These are phyloP conservation scores for Cyphomyrus discorhynchus DNA, from an alignment of 2,113 vertebrate species.

Conservation along the genomic window DNA sequence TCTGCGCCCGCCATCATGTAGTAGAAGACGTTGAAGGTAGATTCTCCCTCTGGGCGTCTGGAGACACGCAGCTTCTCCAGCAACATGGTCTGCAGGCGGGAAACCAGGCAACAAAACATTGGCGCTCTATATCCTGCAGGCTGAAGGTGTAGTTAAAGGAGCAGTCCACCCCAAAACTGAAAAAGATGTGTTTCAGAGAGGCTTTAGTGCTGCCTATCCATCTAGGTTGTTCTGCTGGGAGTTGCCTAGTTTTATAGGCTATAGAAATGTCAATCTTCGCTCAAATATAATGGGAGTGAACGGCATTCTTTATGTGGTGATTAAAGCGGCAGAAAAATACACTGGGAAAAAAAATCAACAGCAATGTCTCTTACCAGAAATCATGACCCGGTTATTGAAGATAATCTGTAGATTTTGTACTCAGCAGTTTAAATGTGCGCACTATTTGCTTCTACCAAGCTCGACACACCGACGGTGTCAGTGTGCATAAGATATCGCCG, in stretches of 20 bases:
- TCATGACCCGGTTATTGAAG: neutral
- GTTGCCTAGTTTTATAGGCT: neutral
- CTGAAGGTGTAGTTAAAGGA: neutral
- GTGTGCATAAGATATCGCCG: neutral
- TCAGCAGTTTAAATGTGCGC: neutral
- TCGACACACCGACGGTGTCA: neutral
- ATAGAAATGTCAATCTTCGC: neutral
- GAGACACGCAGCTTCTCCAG: conserved; percentile 87
- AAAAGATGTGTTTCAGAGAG: neutral
- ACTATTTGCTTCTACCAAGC: neutral
- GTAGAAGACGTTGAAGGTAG: conserved; percentile 89
- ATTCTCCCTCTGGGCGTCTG: conserved; percentile 71
- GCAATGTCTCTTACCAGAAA: neutral
- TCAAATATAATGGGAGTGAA: neutral
- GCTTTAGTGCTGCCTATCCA: neutral
- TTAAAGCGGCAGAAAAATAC: neutral
- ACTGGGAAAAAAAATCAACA: neutral
- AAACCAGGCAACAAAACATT: neutral
- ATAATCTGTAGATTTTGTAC: neutral
- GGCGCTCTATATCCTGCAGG: neutral
- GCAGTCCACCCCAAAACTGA: neutral
- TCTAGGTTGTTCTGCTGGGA: neutral
- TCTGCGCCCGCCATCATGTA: conserved; percentile 88
- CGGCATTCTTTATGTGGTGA: neutral
- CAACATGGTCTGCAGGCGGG: conserved; percentile 74